Base-by-base conservation (phyloP, 1,140 invertebrate genomes). In the Sinella curviseta region DNA sequence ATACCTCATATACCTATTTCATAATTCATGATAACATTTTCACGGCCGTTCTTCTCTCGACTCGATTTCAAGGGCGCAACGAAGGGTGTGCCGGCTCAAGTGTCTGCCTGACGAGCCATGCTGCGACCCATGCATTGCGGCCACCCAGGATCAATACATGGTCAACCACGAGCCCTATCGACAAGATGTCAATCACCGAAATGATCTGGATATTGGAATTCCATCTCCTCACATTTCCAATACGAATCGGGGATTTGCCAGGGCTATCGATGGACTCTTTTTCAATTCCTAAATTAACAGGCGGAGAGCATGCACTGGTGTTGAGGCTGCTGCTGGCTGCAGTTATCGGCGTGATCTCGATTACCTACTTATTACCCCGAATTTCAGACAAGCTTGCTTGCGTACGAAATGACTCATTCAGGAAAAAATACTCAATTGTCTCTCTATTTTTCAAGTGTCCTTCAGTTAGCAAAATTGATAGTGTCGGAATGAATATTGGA, bases 201-300 rank as follows among this genome's bases (percentile, higher is more conserved):
- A 78, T 48, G 77, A 57, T 24, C 33, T 75, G 8, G 74, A 75
- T 48, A 8, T 12, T 12, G 74, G 34, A n/a, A 80, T 83, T 77
- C 67, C 65, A 1, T 74, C 77, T 17, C 83, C 81, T 8, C 83
- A 83, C 35, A 79, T 82, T 70, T 82, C 81, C 30, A 83, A 82
- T 48, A 81, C 80, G 20, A 81, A 81, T 39, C 74, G 81, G 4
- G 81, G 83, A 26, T 83, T 76, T 78, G 82, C 70, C 17, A 76
- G 81, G 30, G 31, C 74, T 30, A 16, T 76, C 24, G 81, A 78
- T 54, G 81, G 81, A 31, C n/a, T 39, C 17, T 82, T 82, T 48
- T 82, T 78, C 77, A 82, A 82, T 36, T 82, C 76, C 39, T 82
- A 74, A 80, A 76, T n/a, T n/a, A n/a, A n/a, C n/a, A n/a, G n/a